Evolutionary conservation across 2,797 vertebrate species (phyloP).

Genomic region (Monodelphis domestica): DNA sequence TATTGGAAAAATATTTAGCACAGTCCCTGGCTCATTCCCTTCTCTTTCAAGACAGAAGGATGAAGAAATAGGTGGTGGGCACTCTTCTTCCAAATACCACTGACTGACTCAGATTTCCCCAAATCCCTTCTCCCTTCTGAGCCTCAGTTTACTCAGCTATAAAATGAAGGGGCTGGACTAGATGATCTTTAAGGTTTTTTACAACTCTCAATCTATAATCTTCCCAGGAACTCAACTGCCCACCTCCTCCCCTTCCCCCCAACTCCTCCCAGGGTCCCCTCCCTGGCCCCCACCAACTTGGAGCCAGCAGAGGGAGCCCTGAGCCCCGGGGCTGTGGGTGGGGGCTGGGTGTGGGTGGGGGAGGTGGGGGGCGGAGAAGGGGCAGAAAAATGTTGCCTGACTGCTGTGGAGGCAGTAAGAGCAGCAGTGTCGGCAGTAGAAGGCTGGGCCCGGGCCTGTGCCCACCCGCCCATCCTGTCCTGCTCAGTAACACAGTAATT

Average conservation of each 20-base stretch:
- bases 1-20: not conserved
- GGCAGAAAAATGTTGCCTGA: slow-evolving; percentile 83
- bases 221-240: not conserved
- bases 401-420: slow-evolving; percentile 67
- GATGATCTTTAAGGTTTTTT: not conserved
- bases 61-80: not conserved
- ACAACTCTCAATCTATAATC: not conserved
- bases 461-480: slow-evolving; percentile 78
- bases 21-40: not conserved
- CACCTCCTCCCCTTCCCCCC: not conserved
- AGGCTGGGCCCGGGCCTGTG: slow-evolving; percentile 78
- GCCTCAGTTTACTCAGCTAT: not conserved
- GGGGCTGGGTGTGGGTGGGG: slow-evolving; percentile 76
- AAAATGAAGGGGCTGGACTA: not conserved
- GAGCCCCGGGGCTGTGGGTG: slow-evolving; percentile 80
- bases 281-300: slow-evolving; percentile 68
- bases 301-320: slow-evolving; percentile 77
- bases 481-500: slow-evolving; percentile 76
- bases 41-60: not conserved
- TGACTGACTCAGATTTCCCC: not conserved
- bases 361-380: slow-evolving; percentile 75
- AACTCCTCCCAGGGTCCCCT: slow-evolving; percentile 8
- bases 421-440: not conserved
- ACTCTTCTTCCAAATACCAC: not conserved
- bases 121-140: not conserved